These are phyloP conservation scores for Platichthys flesus DNA, from an alignment of 2,113 vertebrate genomes.

Conservation along the genomic window DNA sequence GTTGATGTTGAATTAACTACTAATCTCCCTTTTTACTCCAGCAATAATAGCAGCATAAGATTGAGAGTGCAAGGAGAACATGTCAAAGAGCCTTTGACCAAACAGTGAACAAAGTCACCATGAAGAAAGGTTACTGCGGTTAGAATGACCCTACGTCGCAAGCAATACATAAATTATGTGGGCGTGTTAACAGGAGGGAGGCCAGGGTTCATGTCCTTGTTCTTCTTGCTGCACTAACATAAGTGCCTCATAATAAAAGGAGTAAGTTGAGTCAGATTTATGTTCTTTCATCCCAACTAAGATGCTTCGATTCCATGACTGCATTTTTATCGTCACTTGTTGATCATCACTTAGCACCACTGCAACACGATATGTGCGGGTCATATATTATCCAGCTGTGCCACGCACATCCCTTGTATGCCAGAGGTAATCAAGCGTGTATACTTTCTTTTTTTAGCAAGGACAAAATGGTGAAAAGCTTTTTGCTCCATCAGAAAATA, in stretches of 20 bases:
- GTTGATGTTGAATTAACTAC: neutral
- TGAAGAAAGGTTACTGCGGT: neutral
- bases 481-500: neutral
- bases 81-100: neutral
- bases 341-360: conserved; percentile 3
- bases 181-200: neutral
- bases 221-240: neutral
- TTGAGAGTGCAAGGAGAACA: neutral
- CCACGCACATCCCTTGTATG: neutral
- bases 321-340: conserved; percentile 15
- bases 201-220: conserved; percentile 11
- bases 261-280: conserved; percentile 26
- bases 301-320: conserved; percentile 1
- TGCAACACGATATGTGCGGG: neutral
- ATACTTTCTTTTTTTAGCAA: neutral
- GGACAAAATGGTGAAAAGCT: neutral
- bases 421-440: neutral
- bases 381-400: neutral
- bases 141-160: neutral
- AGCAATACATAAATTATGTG: neutral
- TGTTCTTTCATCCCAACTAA: conserved; percentile 7
- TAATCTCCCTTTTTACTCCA: neutral
- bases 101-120: neutral
- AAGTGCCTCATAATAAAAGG: conserved; percentile 37
- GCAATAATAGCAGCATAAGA: neutral